Conservation (phyloP, 2,113 vertebrate species). For the Motacilla alba region DNA sequence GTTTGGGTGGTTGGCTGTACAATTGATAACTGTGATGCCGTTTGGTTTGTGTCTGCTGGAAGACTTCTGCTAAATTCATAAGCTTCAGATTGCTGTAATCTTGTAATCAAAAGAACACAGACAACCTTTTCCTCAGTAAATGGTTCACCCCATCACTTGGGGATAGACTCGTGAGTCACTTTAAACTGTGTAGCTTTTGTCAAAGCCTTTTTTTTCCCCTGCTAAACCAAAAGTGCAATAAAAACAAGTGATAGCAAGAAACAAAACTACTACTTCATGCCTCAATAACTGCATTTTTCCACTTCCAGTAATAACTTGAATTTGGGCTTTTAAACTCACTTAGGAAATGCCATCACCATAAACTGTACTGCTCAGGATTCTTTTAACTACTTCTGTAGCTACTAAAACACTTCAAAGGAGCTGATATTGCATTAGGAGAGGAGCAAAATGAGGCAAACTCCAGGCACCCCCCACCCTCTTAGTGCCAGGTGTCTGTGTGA, state of each 20-base stretch:
- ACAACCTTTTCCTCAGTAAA: neutral
- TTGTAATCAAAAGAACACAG: slow-evolving; percentile 9
- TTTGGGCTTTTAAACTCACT: slow-evolving; percentile 58
- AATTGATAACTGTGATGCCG: fast-evolving
- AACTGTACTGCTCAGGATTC: slow-evolving; percentile 27
- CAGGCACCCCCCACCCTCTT: neutral
- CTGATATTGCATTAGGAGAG: neutral
- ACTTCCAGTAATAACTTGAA: slow-evolving; percentile 61
- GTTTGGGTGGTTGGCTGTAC: neutral
- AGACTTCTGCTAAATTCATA: neutral
- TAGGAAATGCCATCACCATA: slow-evolving; percentile 65
- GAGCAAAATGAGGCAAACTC: slow-evolving; percentile 19
- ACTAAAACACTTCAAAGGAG: slow-evolving; percentile 37
- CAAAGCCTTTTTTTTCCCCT: slow-evolving; percentile 80
- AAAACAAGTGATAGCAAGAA: slow-evolving; percentile 18
- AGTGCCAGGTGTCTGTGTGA: neutral
- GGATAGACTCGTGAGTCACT: neutral
- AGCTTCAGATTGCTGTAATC: neutral
- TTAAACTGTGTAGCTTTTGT: slow-evolving; percentile 80
- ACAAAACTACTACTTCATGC: slow-evolving; percentile 36
- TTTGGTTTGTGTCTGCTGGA: neutral
- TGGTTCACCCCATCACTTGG: neutral
- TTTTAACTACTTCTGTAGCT: slow-evolving; percentile 36
- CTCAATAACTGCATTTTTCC: slow-evolving; percentile 50
- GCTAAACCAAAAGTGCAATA: slow-evolving; percentile 26